Base-by-base conservation (phyloP, 2,113 vertebrate species). In the Melanotaenia duboulayi region DNA sequence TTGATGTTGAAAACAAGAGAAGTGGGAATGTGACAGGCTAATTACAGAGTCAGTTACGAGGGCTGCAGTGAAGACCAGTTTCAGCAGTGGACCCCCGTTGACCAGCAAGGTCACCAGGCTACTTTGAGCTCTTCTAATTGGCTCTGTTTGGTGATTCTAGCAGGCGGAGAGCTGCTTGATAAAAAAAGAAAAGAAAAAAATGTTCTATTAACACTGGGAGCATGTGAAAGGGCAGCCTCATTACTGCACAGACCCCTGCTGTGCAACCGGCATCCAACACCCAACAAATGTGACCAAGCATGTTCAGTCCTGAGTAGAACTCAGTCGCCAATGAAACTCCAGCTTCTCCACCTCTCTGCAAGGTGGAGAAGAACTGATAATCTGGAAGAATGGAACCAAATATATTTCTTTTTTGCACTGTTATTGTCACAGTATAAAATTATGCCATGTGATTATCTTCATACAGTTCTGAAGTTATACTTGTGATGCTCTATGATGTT, bases 201-300 rank as follows among this genome's bases (percentile, higher is more conserved):
- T n/a, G 28, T 9, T 42, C 11, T n/a, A 57, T 11, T 24, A n/a
- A 42, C 37, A 56, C 71, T 12, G 1, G 9, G 37, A 61, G 56
- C 63, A 16, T 70, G 46, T 25, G 65, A 83, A 81, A 86, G 83
- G 81, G 58, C 75, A 63, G 65, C 63, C 71, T 86, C 72, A 69
- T 83, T 83, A 77, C 11, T 0, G 39, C 8, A 6, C 1, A 11
- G 28, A 63, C 82, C 72, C 74, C 61, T n/a, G 3, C 63, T 42
- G 49, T 22, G 22, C 11, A 3, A 50, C 22, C 13, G 42, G 32
- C 51, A 65, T 39, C 54, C 24, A 40, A 11, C 11, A 6, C 17
- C 24, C 48, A 22, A 7, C 59, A 20, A 32, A 39, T 12, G 11
- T 25, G 57, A 60, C 13, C 22, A 12, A 59, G 17, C 52, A 13